Evolutionary conservation across 2,797 vertebrate species (phyloP), one percentile per base, ranked within the genome.

Genomic region (Megalops cyprinoides): DNA sequence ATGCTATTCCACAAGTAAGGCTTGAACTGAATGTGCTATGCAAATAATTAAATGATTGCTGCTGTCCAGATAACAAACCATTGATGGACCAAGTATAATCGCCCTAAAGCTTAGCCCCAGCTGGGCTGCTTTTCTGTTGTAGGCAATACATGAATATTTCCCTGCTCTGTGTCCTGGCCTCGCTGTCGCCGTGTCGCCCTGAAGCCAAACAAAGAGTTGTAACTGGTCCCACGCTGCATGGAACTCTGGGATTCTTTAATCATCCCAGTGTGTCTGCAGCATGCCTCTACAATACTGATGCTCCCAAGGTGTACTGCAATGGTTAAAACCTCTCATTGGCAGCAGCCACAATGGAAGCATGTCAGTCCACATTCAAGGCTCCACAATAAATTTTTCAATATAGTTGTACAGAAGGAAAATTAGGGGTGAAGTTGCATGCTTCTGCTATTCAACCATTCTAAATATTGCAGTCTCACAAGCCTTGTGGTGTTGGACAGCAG

Each of bases 171-270:
- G 60, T 12, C 28, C 28, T 62, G 58, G 58, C 62, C 81, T 78
- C 79, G 62, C 86, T 86, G 82, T 82, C 83, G 82, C 85, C 76
- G 76, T 58, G 3, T 5, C 20, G 20, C 73, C 60, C 76, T 82
- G 83, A 85, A 82, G 78, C 86, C 80, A 55, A 42, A 82, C 39
- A 49, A 44, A 28, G 14, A 60, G 49, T 20, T 23, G 14, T 51
- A 3, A 25, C 1, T 23, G 74, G 18, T 31, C 48, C 42, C 42
- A n/a, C 34, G 14, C 44, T 75, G 46, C 74, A 51, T 31, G 31
- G 46, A 28, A 49, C n/a, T 53, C 20, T 31, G 48, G 42, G 46
- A 9, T 25, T 34, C 51, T 74, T 51, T 34, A 53, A 48, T 75
- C n/a, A 75, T 42, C 28, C 9, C 74, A n/a, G n/a, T 1, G 7